These are phyloP conservation scores for Microplitis manilae DNA, from an alignment of 2,888 invertebrate genomes.

Conservation along the genomic window DNA sequence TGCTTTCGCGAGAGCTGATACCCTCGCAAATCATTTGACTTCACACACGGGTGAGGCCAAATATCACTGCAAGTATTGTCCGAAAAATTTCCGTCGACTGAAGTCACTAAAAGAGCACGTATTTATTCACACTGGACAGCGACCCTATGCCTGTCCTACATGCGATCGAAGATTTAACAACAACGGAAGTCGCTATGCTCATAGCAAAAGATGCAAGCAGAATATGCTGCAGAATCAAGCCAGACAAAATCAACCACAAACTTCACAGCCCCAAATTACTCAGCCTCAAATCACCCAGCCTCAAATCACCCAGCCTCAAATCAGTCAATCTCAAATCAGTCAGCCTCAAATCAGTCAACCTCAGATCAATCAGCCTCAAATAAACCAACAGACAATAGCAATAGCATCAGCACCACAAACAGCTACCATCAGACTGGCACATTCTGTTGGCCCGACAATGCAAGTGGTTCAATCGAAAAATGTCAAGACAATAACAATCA, in stretches of 20 bases:
- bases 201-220: conserved; percentile 69
- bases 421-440: conserved; percentile 44
- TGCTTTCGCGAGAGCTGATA: conserved; percentile 69
- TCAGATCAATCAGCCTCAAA: conserved; percentile 39
- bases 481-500: conserved; percentile 68
- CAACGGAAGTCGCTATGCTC: conserved; percentile 69
- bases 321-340: conserved; percentile 52
- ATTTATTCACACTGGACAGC: conserved; percentile 69
- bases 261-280: conserved; percentile 45
- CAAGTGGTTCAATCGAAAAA: conserved; percentile 65
- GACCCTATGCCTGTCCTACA: conserved; percentile 70
- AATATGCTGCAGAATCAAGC: conserved; percentile 61
- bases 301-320: conserved; percentile 22
- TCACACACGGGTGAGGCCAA: conserved; percentile 70
- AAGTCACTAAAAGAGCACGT: conserved; percentile 69
- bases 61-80: conserved; percentile 69
- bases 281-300: neutral
- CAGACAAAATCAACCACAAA: conserved; percentile 55
- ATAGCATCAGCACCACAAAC: conserved; percentile 30
- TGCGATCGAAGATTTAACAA: conserved; percentile 69
- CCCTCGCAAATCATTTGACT: conserved; percentile 68
- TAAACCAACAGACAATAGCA: neutral
- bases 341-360: conserved; percentile 45
- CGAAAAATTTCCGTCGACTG: conserved; percentile 67
- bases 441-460: conserved; percentile 41